These are phyloP conservation scores for Cryptotis parvus DNA, from an alignment of 2,113 vertebrate genomes.

Conservation along the genomic window DNA sequence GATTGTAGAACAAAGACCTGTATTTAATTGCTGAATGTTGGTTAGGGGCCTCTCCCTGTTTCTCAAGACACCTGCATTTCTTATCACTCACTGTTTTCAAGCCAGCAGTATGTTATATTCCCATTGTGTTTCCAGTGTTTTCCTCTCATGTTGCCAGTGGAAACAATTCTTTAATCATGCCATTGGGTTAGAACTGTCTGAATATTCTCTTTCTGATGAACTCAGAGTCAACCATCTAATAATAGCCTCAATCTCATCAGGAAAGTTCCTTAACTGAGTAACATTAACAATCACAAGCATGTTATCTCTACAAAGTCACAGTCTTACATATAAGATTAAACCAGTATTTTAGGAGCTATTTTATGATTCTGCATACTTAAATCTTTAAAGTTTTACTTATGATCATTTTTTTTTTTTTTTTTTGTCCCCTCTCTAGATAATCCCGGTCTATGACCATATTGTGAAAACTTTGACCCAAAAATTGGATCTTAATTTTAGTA, in stretches of 20 bases:
- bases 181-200: neutral
- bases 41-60: neutral
- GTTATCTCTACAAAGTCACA: neutral
- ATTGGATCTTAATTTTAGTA: neutral
- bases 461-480: slow-evolving; percentile 1
- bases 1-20: neutral
- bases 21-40: neutral
- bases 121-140: neutral
- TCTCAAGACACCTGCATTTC: neutral
- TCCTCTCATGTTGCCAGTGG: neutral
- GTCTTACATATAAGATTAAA: neutral
- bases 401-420: slow-evolving; percentile 30
- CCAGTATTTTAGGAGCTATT: neutral
- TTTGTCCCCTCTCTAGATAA: no score
- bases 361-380: slow-evolving; percentile 6
- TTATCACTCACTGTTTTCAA: neutral
- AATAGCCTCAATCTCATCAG: neutral
- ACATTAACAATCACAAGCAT: neutral
- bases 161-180: neutral
- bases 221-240: neutral
- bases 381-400: neutral
- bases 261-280: neutral
- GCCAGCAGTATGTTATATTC: neutral
- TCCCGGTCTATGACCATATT: no score
- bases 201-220: slow-evolving; percentile 27